A percentile compares a stretch with the other conserved stretches of the same genome.
These are phyloP conservation scores for Macrocentrus cingulum DNA, from an alignment of 1,140 invertebrate species.

Conservation along the genomic window DNA sequence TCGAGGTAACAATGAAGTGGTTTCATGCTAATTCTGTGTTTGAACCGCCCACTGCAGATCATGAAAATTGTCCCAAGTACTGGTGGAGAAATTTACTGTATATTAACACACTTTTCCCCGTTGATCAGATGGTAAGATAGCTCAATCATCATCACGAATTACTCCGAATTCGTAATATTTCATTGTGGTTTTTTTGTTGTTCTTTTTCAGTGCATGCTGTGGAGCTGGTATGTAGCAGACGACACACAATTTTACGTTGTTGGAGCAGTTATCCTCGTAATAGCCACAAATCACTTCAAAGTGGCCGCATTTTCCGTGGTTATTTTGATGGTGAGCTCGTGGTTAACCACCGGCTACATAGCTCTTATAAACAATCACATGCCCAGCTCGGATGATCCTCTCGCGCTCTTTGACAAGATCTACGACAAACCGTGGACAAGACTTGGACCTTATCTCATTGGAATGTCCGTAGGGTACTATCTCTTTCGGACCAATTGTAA, in stretches of 20 bases:
- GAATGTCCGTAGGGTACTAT: conserved; percentile 81
- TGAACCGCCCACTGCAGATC: conserved; percentile 77
- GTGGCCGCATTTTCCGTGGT: conserved; percentile 65
- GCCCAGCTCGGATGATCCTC: conserved; percentile 76
- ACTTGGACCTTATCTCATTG: conserved; percentile 78
- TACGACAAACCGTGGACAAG: conserved; percentile 87
- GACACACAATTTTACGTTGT: conserved; percentile 84
- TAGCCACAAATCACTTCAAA: conserved; percentile 77
- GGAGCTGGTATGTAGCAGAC: conserved; percentile 88
- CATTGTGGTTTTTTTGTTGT: conserved; percentile 16
- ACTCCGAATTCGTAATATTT: conserved; percentile 9
- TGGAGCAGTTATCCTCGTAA: conserved; percentile 74
- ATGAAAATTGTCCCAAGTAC: conserved; percentile 78
- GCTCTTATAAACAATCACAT: conserved; percentile 78
- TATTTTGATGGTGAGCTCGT: conserved; percentile 72
- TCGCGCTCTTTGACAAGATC: conserved; percentile 83
- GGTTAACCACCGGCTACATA: conserved; percentile 77
- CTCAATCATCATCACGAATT: too few relatives aligned
- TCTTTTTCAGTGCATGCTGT: conserved; percentile 74
- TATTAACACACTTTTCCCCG: conserved; percentile 81
- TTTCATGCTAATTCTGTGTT: conserved; percentile 79
- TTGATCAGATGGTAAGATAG: conserved; percentile 77
- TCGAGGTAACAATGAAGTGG: conserved; percentile 80
- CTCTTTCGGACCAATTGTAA: conserved; percentile 81
- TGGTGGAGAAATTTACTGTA: conserved; percentile 86